Evolutionary conservation across 2,113 vertebrate genomes (phyloP).

Genomic region (Hyla sarda): DNA sequence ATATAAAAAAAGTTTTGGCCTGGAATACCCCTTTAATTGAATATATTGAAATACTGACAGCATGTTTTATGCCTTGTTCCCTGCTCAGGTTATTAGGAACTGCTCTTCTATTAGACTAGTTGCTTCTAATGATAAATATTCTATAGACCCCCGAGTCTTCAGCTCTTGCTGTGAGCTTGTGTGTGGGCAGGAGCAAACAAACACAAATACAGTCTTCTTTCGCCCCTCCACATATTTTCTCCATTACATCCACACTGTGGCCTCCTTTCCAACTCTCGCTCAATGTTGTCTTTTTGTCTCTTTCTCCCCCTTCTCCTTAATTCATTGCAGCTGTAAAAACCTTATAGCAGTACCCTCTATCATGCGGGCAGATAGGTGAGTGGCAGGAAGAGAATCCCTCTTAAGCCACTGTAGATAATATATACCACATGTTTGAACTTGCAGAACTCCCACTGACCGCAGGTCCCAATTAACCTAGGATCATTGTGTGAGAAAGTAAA

Average conservation of each 20-base stretch:
- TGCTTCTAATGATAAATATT: conserved; percentile 61
- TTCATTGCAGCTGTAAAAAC: conserved; percentile 91
- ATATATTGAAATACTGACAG: too few species aligned
- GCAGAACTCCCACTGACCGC: conserved; percentile 59
- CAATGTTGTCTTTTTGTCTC: conserved; percentile 81
- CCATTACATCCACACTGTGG: conserved; percentile 75
- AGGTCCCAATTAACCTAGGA: conserved; percentile 18
- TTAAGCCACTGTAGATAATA: conserved; percentile 77
- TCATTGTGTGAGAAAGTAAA: conserved; percentile 29
- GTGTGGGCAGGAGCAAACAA: conserved; percentile 68
- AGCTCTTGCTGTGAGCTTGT: conserved; percentile 57
- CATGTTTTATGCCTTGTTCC: neutral
- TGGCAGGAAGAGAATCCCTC: conserved; percentile 75
- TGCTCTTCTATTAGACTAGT: conserved; percentile 39
- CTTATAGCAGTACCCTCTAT: conserved; percentile 78
- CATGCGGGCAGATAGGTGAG: conserved; percentile 78
- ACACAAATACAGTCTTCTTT: conserved; percentile 49
- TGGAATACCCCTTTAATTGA: too few species aligned
- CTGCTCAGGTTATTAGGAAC: neutral
- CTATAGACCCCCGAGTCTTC: conserved; percentile 57
- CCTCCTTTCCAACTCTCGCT: conserved; percentile 75
- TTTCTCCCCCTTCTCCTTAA: conserved; percentile 75
- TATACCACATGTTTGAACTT: conserved; percentile 77
- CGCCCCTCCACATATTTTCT: conserved; percentile 74
- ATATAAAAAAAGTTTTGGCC: too few species aligned